A percentile compares a stretch with the other conserved stretches of the same genome.
Conservation (phyloP, 2,888 invertebrate species). For the Epiblema foenella region DNA sequence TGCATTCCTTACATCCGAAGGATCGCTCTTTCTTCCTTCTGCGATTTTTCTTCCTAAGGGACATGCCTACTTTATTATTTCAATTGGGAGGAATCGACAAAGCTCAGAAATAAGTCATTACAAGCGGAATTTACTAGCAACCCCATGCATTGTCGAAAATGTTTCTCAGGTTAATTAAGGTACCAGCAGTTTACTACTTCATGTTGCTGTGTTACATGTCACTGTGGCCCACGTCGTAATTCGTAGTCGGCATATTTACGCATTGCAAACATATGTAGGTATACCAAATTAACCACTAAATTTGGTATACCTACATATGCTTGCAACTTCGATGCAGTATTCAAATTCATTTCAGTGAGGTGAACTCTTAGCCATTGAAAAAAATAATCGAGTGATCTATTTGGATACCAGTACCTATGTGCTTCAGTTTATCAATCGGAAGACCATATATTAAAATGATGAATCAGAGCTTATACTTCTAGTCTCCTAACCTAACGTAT, state of each 20-base stretch:
- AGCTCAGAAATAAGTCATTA: conserved; percentile 48
- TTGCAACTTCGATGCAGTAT: conserved; percentile 61
- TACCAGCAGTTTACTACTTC: conserved; percentile 50
- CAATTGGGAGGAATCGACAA: conserved; percentile 51
- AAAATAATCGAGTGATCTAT: conserved; percentile 61
- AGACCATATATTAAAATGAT: too few species aligned
- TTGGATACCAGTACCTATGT: background rate
- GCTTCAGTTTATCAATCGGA: too few species aligned
- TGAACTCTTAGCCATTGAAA: conserved; percentile 71
- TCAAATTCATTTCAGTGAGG: conserved; percentile 69
- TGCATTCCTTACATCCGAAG: background rate
- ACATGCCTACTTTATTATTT: conserved; percentile 49
- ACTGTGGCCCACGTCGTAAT: conserved; percentile 45
- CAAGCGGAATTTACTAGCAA: conserved; percentile 51
- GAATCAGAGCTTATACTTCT: background rate
- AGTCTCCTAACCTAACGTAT: background rate
- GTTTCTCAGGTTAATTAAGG: conserved; percentile 47
- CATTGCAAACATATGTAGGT: conserved; percentile 54
- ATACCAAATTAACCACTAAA: too few species aligned
- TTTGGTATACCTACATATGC: too few species aligned
- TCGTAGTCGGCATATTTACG: conserved; percentile 51
- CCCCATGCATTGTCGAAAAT: conserved; percentile 49
- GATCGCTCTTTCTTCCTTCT: background rate
- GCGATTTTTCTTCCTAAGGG: conserved; percentile 29
- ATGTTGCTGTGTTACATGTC: conserved; percentile 52